A percentile compares a stretch with the other conserved stretches of the same genome.
Conservation (phyloP, 1,140 invertebrate species). For the Ceratitis capitata region DNA sequence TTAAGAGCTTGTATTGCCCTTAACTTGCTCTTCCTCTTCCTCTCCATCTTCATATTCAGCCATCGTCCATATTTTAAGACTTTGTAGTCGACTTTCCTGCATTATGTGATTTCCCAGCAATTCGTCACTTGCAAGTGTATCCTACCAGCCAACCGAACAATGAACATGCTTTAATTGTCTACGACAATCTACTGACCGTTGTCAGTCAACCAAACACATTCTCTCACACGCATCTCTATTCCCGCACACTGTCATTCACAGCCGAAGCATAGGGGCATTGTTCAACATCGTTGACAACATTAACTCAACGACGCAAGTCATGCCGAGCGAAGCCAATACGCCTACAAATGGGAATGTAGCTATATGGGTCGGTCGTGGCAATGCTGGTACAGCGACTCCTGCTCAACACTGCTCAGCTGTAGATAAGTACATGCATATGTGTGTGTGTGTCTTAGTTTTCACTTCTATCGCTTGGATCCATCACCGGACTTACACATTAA, state of each 20-base stretch:
- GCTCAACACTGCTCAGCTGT: background rate
- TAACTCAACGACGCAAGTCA: background rate
- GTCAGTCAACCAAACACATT: background rate
- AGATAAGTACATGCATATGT: background rate
- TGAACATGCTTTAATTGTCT: background rate
- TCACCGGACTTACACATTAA: slow-evolving; percentile 6
- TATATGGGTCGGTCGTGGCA: background rate
- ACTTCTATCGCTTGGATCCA: background rate
- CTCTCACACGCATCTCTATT: background rate
- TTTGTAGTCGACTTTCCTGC: no score
- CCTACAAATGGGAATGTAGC: background rate
- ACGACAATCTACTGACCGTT: background rate
- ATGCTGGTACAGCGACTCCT: background rate
- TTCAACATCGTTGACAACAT: background rate
- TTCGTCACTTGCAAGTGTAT: background rate
- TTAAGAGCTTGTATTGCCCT: background rate
- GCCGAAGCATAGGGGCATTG: background rate
- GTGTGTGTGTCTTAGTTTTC: background rate
- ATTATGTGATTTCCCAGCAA: slow-evolving; percentile 23
- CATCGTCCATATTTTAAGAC: background rate
- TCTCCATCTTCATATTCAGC: no score
- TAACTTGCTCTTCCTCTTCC: no score
- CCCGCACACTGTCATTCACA: background rate
- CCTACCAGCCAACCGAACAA: background rate
- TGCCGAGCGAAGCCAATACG: background rate